These are phyloP conservation scores for Dipodomys stephensi DNA, from an alignment of 2,113 vertebrate genomes.

Conservation along the genomic window DNA sequence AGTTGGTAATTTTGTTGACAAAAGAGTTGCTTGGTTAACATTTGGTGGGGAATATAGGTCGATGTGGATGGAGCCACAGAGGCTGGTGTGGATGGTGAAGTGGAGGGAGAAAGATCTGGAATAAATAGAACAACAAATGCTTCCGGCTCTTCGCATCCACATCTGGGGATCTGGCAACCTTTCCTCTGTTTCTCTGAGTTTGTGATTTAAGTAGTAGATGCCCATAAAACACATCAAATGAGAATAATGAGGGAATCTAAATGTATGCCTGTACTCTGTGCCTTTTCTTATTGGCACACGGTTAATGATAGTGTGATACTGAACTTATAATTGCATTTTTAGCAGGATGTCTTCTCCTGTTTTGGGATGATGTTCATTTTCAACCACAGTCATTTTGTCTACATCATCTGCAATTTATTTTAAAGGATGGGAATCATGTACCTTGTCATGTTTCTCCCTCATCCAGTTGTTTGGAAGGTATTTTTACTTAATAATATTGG, in stretches of 20 bases:
- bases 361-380: not conserved
- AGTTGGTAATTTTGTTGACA: not conserved
- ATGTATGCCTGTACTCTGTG: not conserved
- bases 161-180: not conserved
- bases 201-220: not conserved
- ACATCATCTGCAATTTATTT: not conserved
- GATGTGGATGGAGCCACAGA: fast-evolving
- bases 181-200: not conserved
- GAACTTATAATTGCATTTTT: not conserved
- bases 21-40: not conserved
- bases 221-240: not conserved
- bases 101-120: fast-evolving
- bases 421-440: not conserved
- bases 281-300: not conserved
- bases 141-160: not conserved
- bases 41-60: not conserved
- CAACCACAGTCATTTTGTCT: not conserved
- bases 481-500: slow-evolving; percentile 37
- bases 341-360: not conserved
- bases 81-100: not conserved
- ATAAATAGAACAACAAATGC: not conserved
- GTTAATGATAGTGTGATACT: not conserved
- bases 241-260: not conserved
- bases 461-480: not conserved
- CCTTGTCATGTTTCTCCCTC: not conserved